phyloP scores from a whole-genome alignment of 37 sponge, comb jelly and placozoan species.

The Crambe crambe region DNA sequence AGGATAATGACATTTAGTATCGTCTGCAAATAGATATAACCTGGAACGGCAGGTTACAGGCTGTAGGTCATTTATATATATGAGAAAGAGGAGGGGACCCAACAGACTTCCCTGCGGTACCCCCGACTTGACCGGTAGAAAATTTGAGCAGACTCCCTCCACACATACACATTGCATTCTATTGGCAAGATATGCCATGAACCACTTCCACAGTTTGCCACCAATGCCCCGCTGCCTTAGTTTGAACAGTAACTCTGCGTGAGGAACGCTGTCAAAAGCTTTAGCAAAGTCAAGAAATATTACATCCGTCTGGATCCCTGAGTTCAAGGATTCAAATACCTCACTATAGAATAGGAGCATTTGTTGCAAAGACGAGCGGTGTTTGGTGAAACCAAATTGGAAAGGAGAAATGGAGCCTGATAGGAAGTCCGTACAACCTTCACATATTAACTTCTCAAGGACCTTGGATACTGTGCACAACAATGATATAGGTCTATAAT shows the following conservation, averaged over 20 bases:
- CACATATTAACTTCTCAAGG: constrained; percentile 18
- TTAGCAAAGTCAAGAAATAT: too few relatives aligned
- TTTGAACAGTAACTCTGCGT: constrained; percentile 13
- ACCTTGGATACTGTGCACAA: constrained; percentile 31
- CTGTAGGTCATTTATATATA: constrained; percentile 37
- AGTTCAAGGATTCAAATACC: neutral
- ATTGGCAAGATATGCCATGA: constrained; percentile 1
- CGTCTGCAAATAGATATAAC: constrained; percentile 20
- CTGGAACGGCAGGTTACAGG: neutral
- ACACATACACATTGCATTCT: constrained; percentile 16
- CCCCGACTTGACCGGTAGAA: constrained; percentile 33
- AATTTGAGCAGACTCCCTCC: neutral
- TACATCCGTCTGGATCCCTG: neutral
- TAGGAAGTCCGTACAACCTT: neutral
- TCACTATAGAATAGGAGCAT: neutral
- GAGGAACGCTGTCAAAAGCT: too few relatives aligned
- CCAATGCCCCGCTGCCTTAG: constrained; percentile 12
- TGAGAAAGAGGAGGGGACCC: constrained; percentile 27
- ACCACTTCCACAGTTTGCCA: constrained; percentile 35
- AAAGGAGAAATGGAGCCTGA: neutral
- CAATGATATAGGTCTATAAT: constrained; percentile 45
- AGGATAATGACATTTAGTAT: constrained; percentile 8
- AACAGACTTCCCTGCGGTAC: constrained; percentile 42
- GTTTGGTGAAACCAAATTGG: constrained; percentile 24
- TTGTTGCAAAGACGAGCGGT: constrained; percentile 4